Base-by-base conservation (phyloP, 1,140 invertebrate species). In the Vanessa tameamea region DNA sequence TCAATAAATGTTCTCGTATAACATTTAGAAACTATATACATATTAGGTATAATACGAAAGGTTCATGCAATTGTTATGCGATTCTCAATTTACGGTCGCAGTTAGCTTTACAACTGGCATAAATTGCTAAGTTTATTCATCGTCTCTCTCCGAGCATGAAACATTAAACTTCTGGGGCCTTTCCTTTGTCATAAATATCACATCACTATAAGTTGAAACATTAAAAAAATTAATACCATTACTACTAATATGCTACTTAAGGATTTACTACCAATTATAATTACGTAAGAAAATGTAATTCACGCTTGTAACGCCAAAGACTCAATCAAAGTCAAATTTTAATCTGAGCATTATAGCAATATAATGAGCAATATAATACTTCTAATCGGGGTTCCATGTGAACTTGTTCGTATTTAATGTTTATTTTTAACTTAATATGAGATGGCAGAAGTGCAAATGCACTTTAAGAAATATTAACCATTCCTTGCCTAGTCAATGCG, bases 61-160 rank as follows among this genome's bases (percentile, higher is more conserved):
- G 53, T 37, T 50, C 53, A 67, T 67, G 16, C 78, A 69, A 75
- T 81, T 80, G 77, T 81, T 84, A 79, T 72, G 69, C 74, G 70
- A 81, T 26, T 72, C 55, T 64, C 77, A 71, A 63, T 84, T 84
- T 82, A 82, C 76, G 73, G 76, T 78, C 65, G 79, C 78, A 64
- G 77, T 82, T 81, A 77, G 80, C 72, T 85, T 88, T 85, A 87
- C 80, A 82, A 77, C 76, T 76, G 53, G 64, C 80, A 84, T 89
- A 87, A 89, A 87, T 86, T 83, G 80, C 75, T 76, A 79, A 83
- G 78, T 85, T 87, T 87, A 89, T 88, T 87, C 86, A 86, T 84
- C 79, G 82, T 77, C 77, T 77, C 82, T 80, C 68, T 69, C 82
- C 81, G 73, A 87, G 73, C 83, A 85, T 87, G 86, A 83, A 87